Percentiles rank a stretch among this genome's conserved stretches.
These are phyloP conservation scores for Erithacus rubecula DNA, from an alignment of 2,797 vertebrate genomes.

Conservation along the genomic window DNA sequence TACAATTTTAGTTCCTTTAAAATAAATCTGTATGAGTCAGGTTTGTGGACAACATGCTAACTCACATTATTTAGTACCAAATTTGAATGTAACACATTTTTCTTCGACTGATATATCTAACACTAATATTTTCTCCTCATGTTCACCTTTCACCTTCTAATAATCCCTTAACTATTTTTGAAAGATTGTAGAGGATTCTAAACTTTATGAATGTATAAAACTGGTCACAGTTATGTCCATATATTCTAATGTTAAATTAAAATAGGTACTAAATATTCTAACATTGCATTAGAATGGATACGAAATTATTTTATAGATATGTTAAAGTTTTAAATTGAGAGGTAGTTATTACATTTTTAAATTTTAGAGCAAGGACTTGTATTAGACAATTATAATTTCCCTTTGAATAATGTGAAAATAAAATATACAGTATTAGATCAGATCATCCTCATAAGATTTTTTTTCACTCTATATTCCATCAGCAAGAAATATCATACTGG, in stretches of 20 bases:
- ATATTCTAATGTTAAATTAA: slow-evolving; percentile 22
- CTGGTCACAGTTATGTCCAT: not conserved
- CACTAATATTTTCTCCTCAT: not conserved
- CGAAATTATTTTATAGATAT: slow-evolving; percentile 50
- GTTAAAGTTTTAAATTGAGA: slow-evolving; percentile 50
- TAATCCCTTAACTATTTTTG: not conserved
- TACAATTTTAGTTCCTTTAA: not conserved
- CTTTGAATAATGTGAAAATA: slow-evolving; percentile 1
- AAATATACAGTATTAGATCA: not conserved
- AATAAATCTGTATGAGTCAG: not conserved
- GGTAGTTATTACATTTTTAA: slow-evolving; percentile 35
- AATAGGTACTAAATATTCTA: slow-evolving; percentile 50
- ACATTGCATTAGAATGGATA: slow-evolving; percentile 15
- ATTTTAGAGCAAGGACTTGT: slow-evolving; percentile 4
- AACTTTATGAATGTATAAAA: not conserved
- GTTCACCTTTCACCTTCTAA: not conserved
- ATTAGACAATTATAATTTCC: not conserved
- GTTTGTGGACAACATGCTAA: not conserved
- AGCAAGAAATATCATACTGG: not conserved
- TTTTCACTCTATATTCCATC: not conserved
- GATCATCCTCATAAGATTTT: not conserved
- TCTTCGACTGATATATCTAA: not conserved
- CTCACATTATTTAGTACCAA: not conserved
- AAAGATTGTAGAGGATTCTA: not conserved
- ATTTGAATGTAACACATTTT: not conserved